A percentile compares a stretch with the other conserved stretches of the same genome.
These are phyloP conservation scores for Microhierax caerulescens DNA, from an alignment of 2,797 vertebrate species.

Conservation along the genomic window DNA sequence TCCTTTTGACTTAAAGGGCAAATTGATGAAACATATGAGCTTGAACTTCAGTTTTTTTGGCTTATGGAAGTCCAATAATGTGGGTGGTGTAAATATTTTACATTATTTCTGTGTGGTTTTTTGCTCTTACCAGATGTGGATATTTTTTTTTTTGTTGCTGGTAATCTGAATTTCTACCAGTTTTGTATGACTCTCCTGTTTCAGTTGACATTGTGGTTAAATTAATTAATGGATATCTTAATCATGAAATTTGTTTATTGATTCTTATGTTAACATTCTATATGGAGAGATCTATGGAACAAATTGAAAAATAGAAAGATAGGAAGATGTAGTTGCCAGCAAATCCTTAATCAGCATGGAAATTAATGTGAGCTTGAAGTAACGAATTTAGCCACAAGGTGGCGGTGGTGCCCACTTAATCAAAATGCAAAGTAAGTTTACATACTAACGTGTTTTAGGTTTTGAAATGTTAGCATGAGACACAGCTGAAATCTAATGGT, in stretches of 20 bases:
- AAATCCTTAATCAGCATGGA: neutral
- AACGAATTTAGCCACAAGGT: conserved; percentile 52
- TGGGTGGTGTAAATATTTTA: neutral
- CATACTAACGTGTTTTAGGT: neutral
- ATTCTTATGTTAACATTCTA: neutral
- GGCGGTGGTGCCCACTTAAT: conserved; percentile 3
- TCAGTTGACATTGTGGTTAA: neutral
- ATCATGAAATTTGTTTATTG: neutral
- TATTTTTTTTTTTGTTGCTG: neutral
- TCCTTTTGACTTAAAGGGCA: neutral
- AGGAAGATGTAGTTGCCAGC: neutral
- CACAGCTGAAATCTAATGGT: neutral
- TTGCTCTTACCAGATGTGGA: too few species aligned
- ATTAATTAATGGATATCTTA: neutral
- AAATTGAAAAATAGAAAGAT: neutral
- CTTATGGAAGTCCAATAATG: neutral
- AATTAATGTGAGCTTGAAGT: neutral
- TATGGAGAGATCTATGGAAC: neutral
- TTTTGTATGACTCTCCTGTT: neutral
- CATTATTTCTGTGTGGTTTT: neutral
- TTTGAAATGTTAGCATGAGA: neutral
- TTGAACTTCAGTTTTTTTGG: neutral
- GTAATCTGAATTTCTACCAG: neutral
- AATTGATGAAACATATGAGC: neutral
- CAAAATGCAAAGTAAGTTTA: neutral